Evolutionary conservation across 2,113 vertebrate species (phyloP).

Genomic region (Alligator mississippiensis): DNA sequence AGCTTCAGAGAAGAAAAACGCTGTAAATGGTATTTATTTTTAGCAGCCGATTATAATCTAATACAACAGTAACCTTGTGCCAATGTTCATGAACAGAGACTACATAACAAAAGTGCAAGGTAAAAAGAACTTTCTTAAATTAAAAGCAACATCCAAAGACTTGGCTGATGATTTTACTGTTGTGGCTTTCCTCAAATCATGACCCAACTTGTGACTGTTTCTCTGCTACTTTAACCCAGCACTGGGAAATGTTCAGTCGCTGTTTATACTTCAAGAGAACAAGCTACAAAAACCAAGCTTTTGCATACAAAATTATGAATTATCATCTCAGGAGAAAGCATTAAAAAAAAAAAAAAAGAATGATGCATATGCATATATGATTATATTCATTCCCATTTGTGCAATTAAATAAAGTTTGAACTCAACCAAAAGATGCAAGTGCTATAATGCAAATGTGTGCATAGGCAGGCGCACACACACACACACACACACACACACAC

Average conservation of each 20-base stretch:
- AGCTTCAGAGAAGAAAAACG: conserved; percentile 53
- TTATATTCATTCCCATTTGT: background rate
- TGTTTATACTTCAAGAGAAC: background rate
- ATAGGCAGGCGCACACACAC: background rate
- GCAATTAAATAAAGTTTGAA: background rate
- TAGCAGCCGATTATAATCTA: conserved; percentile 72
- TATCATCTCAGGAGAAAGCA: background rate
- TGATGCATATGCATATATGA: background rate
- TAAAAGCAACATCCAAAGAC: background rate
- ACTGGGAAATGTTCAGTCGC: background rate
- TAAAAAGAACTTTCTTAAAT: conserved; percentile 24
- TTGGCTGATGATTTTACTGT: background rate
- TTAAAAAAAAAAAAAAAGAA: background rate
- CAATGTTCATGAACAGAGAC: conserved; percentile 26
- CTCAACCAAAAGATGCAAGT: background rate
- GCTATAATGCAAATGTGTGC: background rate
- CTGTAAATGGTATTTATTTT: conserved; percentile 66
- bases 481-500: too few species aligned
- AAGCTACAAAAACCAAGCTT: background rate
- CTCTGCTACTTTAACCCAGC: background rate
- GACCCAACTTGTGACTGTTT: background rate
- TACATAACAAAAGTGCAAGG: background rate
- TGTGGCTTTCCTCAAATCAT: background rate
- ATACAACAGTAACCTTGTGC: conserved; percentile 53
- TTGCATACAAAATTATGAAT: background rate